Evolutionary conservation across 2,888 invertebrate species (phyloP).

Genomic region (Chrysotoxum bicinctum): DNA sequence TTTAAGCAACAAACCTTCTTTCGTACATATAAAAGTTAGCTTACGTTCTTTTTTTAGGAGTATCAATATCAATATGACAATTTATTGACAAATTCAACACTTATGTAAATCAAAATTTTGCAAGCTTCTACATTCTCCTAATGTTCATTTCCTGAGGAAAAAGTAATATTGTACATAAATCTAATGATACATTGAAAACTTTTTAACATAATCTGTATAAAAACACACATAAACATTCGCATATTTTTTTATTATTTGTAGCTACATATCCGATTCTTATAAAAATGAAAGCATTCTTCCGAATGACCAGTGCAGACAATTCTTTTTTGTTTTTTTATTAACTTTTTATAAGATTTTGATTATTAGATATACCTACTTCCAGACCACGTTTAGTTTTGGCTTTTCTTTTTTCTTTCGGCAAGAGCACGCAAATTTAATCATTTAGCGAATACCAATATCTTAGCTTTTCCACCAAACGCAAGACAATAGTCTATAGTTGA

Average conservation of each 20-base stretch:
- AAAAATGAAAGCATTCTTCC: background rate
- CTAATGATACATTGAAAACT: background rate
- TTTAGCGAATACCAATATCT: slow-evolving; percentile 1
- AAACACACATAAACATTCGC: background rate
- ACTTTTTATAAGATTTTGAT: background rate
- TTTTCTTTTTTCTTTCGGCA: slow-evolving; percentile 35
- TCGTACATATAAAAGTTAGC: too few species aligned
- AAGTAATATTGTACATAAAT: too few species aligned
- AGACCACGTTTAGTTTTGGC: slow-evolving; percentile 48
- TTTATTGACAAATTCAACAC: too few species aligned
- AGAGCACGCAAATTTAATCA: slow-evolving; percentile 65
- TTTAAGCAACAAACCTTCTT: too few species aligned
- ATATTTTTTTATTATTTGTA: background rate
- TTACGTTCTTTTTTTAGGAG: too few species aligned
- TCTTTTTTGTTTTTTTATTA: background rate
- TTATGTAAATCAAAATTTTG: too few species aligned
- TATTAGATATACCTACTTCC: slow-evolving; percentile 31
- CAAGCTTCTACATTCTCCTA: too few species aligned
- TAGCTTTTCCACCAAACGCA: slow-evolving; percentile 21
- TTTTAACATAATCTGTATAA: background rate
- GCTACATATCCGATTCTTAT: background rate
- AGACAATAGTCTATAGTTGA: slow-evolving; percentile 34
- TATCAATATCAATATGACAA: too few species aligned
- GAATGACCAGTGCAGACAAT: background rate
- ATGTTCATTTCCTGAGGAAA: too few species aligned